Base-by-base conservation (phyloP, 2,797 vertebrate genomes). In the Amblyopsis hoosieri region DNA sequence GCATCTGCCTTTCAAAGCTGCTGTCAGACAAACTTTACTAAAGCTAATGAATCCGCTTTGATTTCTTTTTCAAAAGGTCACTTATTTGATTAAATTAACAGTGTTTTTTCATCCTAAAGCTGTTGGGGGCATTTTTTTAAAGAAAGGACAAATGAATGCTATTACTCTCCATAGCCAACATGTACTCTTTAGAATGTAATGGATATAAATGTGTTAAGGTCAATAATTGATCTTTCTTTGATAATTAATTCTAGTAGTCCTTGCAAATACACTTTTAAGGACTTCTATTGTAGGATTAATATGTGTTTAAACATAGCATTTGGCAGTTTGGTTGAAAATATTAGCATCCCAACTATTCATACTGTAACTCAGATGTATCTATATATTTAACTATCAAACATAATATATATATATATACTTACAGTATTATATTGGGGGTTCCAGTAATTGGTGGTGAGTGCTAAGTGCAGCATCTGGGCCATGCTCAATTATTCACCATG, bases 11-110 rank as follows among this genome's bases (percentile, higher is more conserved):
- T 93, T 93, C 91, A 93, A 93, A 93, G 92, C 91, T 89, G 84
- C 88, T 92, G 92, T 92, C 92, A 92, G 88, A 82, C 91, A 90
- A 92, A 93, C 91, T 92, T 93, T 92, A 90, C 91, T 91, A 91
- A 92, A 93, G 90, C 91, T 94, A 93, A 93, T 92, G 90, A 92
- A 93, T 91, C 91, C 90, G 85, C 91, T 93, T 94, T 93, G 91
- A 93, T 93, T 92, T 88, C 78, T 86, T 88, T 93, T 91, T 92
- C 87, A 90, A 92, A 93, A 92, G 91, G 90, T 93, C 89, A 93
- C 91, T 92, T 91, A 91, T 92, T 93, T 92, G 87, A 93, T 92
- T 92, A 91, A 93, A 92, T 92, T 89, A 92, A 91, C 87, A 86
- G 74, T 72, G 81, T 66, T 19, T 0, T 50, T n/a, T 7, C 48